Percentiles rank a stretch among this genome's conserved stretches.
phyloP scores from a whole-genome alignment of 2,113 vertebrate genomes.

The Lagopus leucura region DNA sequence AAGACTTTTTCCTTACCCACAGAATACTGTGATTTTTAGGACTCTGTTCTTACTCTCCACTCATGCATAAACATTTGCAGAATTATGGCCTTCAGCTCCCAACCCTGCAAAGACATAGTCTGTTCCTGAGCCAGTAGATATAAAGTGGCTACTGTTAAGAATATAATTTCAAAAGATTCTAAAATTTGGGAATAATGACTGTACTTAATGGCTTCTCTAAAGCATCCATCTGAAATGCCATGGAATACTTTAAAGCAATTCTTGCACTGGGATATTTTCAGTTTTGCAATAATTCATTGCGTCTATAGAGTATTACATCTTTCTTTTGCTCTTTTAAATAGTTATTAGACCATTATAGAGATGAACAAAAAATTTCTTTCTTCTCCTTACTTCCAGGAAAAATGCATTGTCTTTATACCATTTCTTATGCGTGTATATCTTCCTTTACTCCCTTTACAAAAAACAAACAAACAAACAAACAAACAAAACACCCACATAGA shows the following conservation, averaged over 20 bases:
- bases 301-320: neutral
- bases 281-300: neutral
- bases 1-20: neutral
- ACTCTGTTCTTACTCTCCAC: neutral
- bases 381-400: neutral
- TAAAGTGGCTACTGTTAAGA: conserved; percentile 4
- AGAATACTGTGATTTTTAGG: conserved; percentile 25
- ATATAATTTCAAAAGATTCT: neutral
- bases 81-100: neutral
- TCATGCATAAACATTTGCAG: conserved; percentile 36
- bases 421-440: neutral
- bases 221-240: neutral
- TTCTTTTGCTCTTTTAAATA: neutral
- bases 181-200: neutral
- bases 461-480: no score
- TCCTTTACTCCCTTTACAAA: neutral
- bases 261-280: neutral
- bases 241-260: neutral
- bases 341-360: neutral
- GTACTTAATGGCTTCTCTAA: neutral
- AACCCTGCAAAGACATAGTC: neutral
- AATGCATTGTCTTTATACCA: neutral
- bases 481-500: neutral
- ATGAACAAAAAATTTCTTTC: neutral
- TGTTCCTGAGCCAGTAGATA: conserved; percentile 16